Evolutionary conservation across 2,888 invertebrate genomes (phyloP).

Genomic region (Hirtodrosophila trivittata): DNA sequence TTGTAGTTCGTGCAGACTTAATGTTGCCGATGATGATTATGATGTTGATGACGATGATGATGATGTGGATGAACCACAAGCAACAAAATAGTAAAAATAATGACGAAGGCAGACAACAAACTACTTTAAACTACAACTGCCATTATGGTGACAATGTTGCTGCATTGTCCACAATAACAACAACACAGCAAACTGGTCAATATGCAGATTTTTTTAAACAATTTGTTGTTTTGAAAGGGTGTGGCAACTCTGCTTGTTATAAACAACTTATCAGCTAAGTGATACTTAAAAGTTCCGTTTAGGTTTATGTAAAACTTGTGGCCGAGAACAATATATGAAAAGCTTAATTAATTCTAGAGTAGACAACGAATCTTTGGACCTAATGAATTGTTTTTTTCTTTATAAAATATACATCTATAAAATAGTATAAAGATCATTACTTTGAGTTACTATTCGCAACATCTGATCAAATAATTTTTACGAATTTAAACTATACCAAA

Average conservation of each 20-base stretch:
- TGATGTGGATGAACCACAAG: constrained; percentile 41
- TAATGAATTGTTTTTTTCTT: no score
- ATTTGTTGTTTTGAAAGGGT: constrained; percentile 3
- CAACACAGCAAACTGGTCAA: not conserved
- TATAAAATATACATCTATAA: no score
- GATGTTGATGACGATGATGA: constrained; percentile 31
- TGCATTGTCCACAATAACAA: constrained; percentile 21
- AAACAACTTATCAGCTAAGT: not conserved
- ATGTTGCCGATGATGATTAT: constrained; percentile 48
- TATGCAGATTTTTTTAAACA: not conserved
- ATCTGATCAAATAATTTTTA: no score
- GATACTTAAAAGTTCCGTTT: no score
- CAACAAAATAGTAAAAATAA: constrained; percentile 31
- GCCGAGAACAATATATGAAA: no score
- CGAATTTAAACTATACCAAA: not conserved
- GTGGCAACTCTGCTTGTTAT: not conserved
- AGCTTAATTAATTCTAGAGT: no score
- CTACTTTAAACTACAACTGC: constrained; percentile 18
- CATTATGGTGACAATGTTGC: constrained; percentile 34
- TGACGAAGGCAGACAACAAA: constrained; percentile 45
- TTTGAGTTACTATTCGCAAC: no score
- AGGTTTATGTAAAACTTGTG: no score
- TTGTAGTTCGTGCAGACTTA: constrained; percentile 61
- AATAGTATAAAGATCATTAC: no score
- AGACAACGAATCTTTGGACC: no score